These are phyloP conservation scores for Dicaeum eximium DNA, from an alignment of 2,113 vertebrate genomes.

Conservation along the genomic window DNA sequence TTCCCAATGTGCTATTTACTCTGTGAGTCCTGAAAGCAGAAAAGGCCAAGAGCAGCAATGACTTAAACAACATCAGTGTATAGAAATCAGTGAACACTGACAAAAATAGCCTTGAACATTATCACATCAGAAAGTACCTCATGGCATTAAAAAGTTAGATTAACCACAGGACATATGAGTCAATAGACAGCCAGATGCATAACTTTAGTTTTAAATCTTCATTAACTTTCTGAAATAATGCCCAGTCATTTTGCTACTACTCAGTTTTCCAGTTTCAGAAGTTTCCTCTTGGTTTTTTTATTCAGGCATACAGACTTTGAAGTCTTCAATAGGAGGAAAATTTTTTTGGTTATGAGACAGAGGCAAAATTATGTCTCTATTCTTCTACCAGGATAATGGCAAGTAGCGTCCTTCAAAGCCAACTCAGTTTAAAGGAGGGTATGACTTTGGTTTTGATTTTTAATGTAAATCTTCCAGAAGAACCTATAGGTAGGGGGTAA, in stretches of 20 bases:
- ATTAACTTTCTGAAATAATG: not conserved
- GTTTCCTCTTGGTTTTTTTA: not conserved
- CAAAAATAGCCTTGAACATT: not conserved
- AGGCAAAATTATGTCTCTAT: not conserved
- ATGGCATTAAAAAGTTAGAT: not conserved
- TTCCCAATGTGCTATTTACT: not conserved
- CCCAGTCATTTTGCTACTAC: not conserved
- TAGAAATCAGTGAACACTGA: not conserved
- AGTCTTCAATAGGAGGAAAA: not conserved
- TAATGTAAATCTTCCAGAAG: conserved; percentile 12
- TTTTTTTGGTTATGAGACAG: not conserved
- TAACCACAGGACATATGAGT: not conserved
- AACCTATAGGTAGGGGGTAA: not conserved
- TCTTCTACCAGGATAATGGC: not conserved
- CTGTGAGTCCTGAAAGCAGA: not conserved
- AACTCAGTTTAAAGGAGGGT: not conserved
- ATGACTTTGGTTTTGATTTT: conserved; percentile 17
- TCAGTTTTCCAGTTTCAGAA: not conserved
- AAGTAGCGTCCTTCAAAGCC: not conserved
- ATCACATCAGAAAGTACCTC: not conserved
- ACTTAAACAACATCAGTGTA: not conserved
- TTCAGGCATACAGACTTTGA: not conserved
- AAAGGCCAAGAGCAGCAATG: not conserved
- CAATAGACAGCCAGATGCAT: not conserved
- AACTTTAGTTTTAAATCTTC: not conserved